Percentiles rank a stretch among this genome's conserved stretches.
phyloP scores from a whole-genome alignment of 2,888 invertebrate genomes.

The Myopa tessellatipennis region DNA sequence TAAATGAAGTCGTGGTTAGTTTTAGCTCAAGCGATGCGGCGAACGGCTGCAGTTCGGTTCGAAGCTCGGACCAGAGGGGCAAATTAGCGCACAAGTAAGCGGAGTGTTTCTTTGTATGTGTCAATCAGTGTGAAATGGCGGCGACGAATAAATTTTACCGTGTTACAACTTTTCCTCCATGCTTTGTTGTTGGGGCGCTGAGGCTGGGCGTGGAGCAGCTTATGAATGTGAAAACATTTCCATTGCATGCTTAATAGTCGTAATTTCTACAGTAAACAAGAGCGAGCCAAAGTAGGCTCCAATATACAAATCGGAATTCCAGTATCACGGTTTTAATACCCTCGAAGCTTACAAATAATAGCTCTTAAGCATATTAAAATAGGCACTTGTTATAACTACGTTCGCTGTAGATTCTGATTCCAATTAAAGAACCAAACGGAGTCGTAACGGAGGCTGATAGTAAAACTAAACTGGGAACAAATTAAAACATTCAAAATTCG shows the following conservation, averaged over 20 bases:
- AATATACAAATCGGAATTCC: too few species aligned
- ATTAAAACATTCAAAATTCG: too few species aligned
- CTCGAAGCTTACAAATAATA: too few species aligned
- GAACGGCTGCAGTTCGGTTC: neutral
- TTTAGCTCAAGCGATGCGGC: neutral
- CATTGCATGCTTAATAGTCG: slow-evolving; percentile 60
- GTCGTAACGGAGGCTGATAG: too few species aligned
- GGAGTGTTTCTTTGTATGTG: slow-evolving; percentile 35
- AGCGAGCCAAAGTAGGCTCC: too few species aligned
- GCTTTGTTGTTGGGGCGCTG: neutral
- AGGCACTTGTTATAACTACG: too few species aligned
- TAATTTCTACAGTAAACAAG: slow-evolving; percentile 49
- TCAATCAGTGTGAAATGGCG: slow-evolving; percentile 38
- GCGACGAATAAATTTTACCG: slow-evolving; percentile 43
- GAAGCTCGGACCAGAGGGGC: neutral
- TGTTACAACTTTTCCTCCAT: slow-evolving; percentile 36
- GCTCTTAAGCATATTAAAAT: too few species aligned
- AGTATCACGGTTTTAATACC: too few species aligned
- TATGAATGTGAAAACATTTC: slow-evolving; percentile 43
- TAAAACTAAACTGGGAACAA: too few species aligned
- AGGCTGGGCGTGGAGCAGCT: neutral
- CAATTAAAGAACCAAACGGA: too few species aligned
- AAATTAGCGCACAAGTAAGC: slow-evolving; percentile 30
- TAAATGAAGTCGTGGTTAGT: slow-evolving; percentile 1
- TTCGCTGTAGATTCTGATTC: too few species aligned